These are phyloP conservation scores for Uromys caudimaculatus DNA, from an alignment of 2,797 vertebrate genomes.

Conservation along the genomic window DNA sequence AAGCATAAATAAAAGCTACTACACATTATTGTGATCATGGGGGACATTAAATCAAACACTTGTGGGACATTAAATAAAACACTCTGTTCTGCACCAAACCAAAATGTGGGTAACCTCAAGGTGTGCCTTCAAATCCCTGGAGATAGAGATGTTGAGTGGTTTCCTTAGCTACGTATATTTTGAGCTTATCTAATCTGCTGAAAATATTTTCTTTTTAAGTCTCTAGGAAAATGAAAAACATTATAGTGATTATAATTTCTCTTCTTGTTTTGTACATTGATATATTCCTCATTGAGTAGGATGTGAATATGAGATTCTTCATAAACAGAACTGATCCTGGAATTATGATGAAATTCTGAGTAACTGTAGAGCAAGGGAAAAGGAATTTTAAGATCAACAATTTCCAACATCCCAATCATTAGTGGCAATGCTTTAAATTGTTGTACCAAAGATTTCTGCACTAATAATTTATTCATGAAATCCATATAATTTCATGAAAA, in stretches of 20 bases:
- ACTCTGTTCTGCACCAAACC: background rate
- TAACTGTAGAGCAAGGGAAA: background rate
- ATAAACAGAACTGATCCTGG: background rate
- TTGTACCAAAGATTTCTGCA: background rate
- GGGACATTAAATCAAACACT: background rate
- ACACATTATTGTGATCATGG: background rate
- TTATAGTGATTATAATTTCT: background rate
- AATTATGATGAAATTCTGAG: slow-evolving; percentile 11
- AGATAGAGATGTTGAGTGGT: background rate
- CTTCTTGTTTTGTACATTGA: background rate
- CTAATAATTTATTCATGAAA: background rate
- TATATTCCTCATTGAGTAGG: background rate
- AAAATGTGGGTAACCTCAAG: background rate
- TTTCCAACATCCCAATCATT: background rate
- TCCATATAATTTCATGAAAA: background rate
- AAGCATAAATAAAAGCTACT: background rate
- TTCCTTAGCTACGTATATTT: background rate
- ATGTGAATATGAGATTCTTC: background rate
- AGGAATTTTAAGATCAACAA: background rate
- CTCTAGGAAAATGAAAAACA: background rate
- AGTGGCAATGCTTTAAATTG: background rate
- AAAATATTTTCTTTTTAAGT: slow-evolving; percentile 5
- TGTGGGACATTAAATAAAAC: background rate
- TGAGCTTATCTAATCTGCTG: background rate
- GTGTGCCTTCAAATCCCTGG: background rate